Evolutionary conservation across 1,140 invertebrate species (phyloP), one percentile per base, ranked within the genome.

Genomic region (Cherax quadricarinatus): DNA sequence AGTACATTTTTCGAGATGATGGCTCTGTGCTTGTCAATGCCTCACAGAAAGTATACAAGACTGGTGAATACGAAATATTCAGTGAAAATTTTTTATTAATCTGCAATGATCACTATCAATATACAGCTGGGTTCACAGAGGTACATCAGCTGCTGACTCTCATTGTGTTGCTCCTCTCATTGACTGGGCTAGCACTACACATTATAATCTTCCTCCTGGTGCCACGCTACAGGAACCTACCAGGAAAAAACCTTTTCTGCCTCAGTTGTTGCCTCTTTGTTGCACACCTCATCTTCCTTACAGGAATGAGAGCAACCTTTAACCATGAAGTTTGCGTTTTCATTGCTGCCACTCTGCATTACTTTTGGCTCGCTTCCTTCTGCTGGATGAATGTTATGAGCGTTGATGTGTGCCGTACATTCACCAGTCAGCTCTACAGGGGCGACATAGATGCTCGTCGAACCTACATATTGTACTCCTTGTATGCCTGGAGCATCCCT

Each of bases 361-460:
- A 98, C 96, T 97, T 98, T 95, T 98, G 98, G 95, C 96, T 99
- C 94, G 97, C 98, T 51, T 97, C 98, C 91, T 99, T 99, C 96
- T 98, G 98, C 95, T 99, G 98, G 98, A 97, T 99, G 88, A 98
- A 98, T 95, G 98, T 98, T 70, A 98, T 99, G 97, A 98, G 98
- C 95, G 98, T 98, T 95, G 98, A 99, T 95, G 98, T 98, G 94
- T 98, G 98, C 97, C 98, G 98, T 96, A 98, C 98, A 18, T 96
- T 96, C 93, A 95, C 93, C 30, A 93, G 75, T 79, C 93, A 93
- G 18, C 73, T 93, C 60, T 78, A 88, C 88, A 48, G 73, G 70
- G 85, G 90, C 1, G 84, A 82, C 21, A n/a, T 75, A 41, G 78
- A 87, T 16, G 73, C 57, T 5, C 24, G 60, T 48, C 53, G 30